These are phyloP conservation scores for Anhinga rufa DNA, from an alignment of 2,113 vertebrate genomes.

Conservation along the genomic window DNA sequence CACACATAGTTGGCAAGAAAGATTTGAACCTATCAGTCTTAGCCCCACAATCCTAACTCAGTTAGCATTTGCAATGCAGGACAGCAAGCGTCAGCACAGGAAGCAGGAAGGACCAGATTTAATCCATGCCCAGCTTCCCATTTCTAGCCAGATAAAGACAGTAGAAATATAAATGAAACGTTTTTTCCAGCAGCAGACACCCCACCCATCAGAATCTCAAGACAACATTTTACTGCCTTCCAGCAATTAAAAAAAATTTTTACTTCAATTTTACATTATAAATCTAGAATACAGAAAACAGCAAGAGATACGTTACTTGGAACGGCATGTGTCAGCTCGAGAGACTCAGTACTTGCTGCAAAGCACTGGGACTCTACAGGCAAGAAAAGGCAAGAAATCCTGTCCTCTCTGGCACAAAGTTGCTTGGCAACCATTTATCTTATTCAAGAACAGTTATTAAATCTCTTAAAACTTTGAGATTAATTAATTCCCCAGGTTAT, in stretches of 20 bases:
- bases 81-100: background rate
- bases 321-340: background rate
- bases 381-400: background rate
- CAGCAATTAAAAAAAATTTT: background rate
- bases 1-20: background rate
- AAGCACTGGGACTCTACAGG: background rate
- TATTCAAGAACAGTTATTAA: background rate
- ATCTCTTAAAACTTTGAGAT: background rate
- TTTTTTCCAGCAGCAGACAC: background rate
- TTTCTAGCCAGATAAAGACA: background rate
- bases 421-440: constrained; percentile 8
- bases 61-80: background rate
- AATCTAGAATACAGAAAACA: background rate
- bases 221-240: background rate
- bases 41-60: background rate
- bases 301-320: background rate
- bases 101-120: background rate
- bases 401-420: background rate
- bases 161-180: background rate
- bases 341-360: background rate
- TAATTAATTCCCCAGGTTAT: background rate
- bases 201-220: background rate
- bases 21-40: background rate
- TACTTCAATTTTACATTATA: background rate
- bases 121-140: background rate